Evolutionary conservation across 2,888 invertebrate species (phyloP), one percentile per base, ranked within the genome.

Genomic region (Agrilus cyanescens): DNA sequence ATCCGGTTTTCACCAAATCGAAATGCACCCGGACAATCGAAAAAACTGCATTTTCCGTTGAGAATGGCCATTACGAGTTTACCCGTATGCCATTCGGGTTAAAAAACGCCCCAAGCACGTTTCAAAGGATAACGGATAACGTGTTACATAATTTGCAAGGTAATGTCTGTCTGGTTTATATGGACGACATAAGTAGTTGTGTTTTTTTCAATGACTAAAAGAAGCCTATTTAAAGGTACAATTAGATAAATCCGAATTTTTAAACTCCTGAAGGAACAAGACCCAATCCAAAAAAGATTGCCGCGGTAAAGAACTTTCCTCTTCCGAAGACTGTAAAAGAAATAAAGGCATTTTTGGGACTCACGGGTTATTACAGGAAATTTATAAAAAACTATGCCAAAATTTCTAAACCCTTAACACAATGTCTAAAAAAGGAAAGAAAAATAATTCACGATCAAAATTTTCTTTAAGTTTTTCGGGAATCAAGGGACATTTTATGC

Each of bases 141-240:
- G 46, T 56, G 7, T 40, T 58, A 6, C 12, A 44, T 15, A 53
- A 45, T 0, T 32, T 56, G 7, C 47, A 48, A 30, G 46, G 46
- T 8, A 43, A 50, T 36, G 47, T 45, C 15, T 50, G 52, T 20
- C 43, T 51, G 3, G 50, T 54, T 1, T 56, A 57, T 32, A 16
- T 55, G 8, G 55, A 58, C 37, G 53, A 54, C 13, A 48, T 54
- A 45, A 50, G 12, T 54, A 53, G n/a, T 40, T 59, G 15, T 55
- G 53, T 51, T 46, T 54, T 32, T 56, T 55, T 12, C 52, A n/a
- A n/a, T n/a, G n/a, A n/a, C n/a, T 52, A 12, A 58, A 54, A 49
- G 57, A 58, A 46, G 29, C 41, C 12, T 51, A n/a, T n/a, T n/a
- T n/a, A n/a, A n/a, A n/a, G n/a, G n/a, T n/a, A n/a, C n/a, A n/a